phyloP scores from a whole-genome alignment of 2,797 vertebrate genomes.

The Sciurus carolinensis region DNA sequence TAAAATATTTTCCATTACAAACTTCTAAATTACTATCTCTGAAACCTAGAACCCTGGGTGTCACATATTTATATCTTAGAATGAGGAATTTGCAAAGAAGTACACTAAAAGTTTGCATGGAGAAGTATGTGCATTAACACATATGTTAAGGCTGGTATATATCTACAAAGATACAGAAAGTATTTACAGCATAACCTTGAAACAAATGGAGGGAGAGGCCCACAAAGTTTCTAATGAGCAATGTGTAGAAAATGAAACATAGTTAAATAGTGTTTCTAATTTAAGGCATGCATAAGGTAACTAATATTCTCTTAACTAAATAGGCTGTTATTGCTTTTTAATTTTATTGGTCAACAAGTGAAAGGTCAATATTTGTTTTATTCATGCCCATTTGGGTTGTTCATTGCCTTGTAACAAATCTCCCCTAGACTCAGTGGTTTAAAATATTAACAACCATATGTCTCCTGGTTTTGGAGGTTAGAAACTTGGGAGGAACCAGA shows the following conservation, averaged over 20 bases:
- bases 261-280: background rate
- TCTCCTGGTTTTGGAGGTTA: background rate
- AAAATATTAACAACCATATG: background rate
- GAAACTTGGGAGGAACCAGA: background rate
- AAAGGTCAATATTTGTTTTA: background rate
- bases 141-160: background rate
- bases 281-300: background rate
- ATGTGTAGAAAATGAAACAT: conserved; percentile 31
- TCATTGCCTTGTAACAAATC: background rate
- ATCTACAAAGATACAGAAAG: background rate
- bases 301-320: conserved; percentile 18
- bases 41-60: background rate
- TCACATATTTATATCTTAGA: conserved; percentile 26
- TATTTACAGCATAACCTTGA: background rate
- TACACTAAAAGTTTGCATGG: background rate
- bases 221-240: conserved; percentile 15
- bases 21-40: conserved; percentile 35
- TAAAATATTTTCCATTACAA: conserved; percentile 34
- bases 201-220: background rate
- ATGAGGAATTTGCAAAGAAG: conserved; percentile 44
- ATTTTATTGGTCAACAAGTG: conserved; percentile 35
- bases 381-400: background rate
- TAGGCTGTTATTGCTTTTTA: background rate
- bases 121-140: background rate
- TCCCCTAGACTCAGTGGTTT: background rate